Conservation (phyloP, 2,797 vertebrate species). For the Eulemur rubriventer region DNA sequence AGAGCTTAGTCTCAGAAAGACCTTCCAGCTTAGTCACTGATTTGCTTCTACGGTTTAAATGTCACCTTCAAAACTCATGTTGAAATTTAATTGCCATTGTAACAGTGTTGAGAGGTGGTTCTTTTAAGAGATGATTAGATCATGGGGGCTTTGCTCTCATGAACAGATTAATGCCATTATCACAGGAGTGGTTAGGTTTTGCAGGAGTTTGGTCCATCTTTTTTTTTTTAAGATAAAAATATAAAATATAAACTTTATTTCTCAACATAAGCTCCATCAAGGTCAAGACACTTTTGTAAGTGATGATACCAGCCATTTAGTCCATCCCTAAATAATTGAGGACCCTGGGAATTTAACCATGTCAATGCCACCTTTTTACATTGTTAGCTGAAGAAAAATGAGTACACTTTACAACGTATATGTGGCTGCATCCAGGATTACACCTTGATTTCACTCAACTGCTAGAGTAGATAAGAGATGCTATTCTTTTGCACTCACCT, state of each 20-base stretch:
- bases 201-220: neutral
- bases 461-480: neutral
- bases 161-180: neutral
- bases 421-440: neutral
- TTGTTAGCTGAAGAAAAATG: no score
- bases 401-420: neutral
- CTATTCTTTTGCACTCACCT: neutral
- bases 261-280: no score
- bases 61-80: neutral
- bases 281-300: no score
- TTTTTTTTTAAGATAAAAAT: neutral
- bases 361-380: no score
- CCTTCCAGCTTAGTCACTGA: neutral
- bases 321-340: no score
- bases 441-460: neutral
- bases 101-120: neutral
- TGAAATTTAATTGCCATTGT: neutral
- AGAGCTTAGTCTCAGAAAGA: neutral
- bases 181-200: neutral
- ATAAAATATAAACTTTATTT: no score
- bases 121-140: neutral
- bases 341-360: no score
- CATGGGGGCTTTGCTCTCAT: neutral
- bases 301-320: no score
- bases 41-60: neutral